These are phyloP conservation scores for Glyptemys insculpta DNA, from an alignment of 2,797 vertebrate species.

Conservation along the genomic window DNA sequence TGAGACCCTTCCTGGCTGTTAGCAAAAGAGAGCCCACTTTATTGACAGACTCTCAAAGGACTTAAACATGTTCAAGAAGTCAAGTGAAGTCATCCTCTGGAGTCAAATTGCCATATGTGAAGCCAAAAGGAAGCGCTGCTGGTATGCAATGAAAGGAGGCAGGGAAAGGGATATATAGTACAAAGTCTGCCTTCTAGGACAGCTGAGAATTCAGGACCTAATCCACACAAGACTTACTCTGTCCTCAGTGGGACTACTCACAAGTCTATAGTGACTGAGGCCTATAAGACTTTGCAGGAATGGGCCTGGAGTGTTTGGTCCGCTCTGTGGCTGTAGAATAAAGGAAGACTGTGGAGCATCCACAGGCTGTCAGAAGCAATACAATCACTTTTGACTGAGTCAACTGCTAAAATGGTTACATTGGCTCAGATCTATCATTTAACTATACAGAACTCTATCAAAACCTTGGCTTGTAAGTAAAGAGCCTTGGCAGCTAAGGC, in stretches of 20 bases:
- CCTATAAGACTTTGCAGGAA: background rate
- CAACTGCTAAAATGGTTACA: accelerated
- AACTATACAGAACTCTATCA: background rate
- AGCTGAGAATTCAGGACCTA: background rate
- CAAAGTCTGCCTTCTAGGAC: background rate
- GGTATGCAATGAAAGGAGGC: background rate
- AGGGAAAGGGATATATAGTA: background rate
- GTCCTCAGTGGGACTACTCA: background rate
- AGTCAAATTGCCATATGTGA: background rate
- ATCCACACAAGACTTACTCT: background rate
- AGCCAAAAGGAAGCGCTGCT: background rate
- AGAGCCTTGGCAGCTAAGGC: background rate
- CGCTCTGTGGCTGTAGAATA: background rate
- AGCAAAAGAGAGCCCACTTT: background rate
- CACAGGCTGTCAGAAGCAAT: background rate
- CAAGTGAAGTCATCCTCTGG: background rate
- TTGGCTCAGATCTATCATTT: background rate
- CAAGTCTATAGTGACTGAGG: background rate
- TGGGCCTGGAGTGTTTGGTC: background rate
- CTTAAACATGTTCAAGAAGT: background rate
- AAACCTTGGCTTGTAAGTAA: background rate
- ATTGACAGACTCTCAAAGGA: background rate
- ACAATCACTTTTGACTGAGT: background rate
- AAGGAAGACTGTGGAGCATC: background rate
- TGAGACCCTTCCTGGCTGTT: background rate